These are phyloP conservation scores for Athene cunicularia DNA, from an alignment of 2,113 vertebrate species.

Conservation along the genomic window DNA sequence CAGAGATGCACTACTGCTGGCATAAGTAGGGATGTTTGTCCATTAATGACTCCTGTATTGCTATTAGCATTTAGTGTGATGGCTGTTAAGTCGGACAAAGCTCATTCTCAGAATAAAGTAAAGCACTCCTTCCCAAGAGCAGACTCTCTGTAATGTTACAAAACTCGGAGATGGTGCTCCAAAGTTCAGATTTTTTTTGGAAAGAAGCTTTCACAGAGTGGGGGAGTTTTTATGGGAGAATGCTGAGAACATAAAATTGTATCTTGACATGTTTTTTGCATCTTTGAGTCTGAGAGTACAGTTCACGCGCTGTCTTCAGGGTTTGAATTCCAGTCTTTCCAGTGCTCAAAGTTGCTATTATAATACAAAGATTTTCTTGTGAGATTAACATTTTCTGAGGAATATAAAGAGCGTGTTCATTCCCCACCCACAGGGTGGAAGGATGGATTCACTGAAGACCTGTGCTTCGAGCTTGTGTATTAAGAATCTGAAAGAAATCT, in stretches of 20 bases:
- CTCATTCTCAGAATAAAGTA: background rate
- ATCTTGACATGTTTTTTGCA: background rate
- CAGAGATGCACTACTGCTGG: background rate
- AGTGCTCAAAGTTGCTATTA: background rate
- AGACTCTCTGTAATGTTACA: background rate
- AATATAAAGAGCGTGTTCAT: constrained; percentile 44
- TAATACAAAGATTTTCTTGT: constrained; percentile 58
- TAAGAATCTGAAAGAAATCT: constrained; percentile 56
- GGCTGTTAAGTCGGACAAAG: background rate
- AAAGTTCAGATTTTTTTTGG: background rate
- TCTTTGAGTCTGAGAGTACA: constrained; percentile 32
- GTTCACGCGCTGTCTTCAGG: background rate
- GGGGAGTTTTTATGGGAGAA: background rate
- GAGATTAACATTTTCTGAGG: constrained; percentile 40
- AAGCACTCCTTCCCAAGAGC: background rate
- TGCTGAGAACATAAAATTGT: background rate
- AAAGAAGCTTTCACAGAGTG: background rate
- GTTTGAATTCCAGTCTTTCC: constrained; percentile 42
- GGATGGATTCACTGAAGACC: constrained; percentile 48
- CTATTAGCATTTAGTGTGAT: background rate
- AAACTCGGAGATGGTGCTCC: background rate
- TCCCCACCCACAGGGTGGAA: constrained; percentile 25
- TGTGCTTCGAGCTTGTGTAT: constrained; percentile 52
- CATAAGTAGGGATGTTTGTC: background rate
- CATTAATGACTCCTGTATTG: background rate